Evolutionary conservation across 2,888 invertebrate species (phyloP).

Genomic region (Lycia hirtaria): DNA sequence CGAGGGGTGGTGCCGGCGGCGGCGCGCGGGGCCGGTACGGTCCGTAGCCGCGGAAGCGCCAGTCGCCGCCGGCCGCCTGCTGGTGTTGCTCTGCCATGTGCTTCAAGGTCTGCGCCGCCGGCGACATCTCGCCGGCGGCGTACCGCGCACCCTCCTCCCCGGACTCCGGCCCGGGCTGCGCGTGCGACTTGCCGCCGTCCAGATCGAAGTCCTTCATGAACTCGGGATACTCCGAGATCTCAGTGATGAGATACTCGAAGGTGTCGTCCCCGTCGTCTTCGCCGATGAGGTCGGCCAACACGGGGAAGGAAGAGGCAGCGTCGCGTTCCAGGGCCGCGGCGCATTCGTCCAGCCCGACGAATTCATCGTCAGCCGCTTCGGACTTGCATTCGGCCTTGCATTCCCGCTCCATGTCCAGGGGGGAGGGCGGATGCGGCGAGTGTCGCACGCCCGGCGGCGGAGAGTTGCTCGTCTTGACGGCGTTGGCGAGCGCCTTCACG

Average conservation of each 20-base stretch:
- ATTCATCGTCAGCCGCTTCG: conserved; percentile 92
- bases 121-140: conserved; percentile 90
- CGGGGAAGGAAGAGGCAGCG: conserved; percentile 91
- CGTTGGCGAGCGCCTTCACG: conserved; percentile 88
- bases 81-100: conserved; percentile 99
- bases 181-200: conserved; percentile 72
- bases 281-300: conserved; percentile 92
- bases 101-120: conserved; percentile 97
- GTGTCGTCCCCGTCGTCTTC: conserved; percentile 93
- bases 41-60: conserved; percentile 85
- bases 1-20: conserved; percentile 64
- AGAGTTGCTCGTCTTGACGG: conserved; percentile 75
- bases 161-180: conserved; percentile 51
- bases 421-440: conserved; percentile 89
- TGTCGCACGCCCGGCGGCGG: conserved; percentile 65
- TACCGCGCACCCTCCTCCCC: conserved; percentile 81
- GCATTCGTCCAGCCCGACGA: conserved; percentile 93
- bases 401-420: conserved; percentile 93
- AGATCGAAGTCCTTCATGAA: conserved; percentile 93
- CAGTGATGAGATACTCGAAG: conserved; percentile 94
- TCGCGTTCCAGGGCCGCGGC: conserved; percentile 95
- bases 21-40: conserved; percentile 72
- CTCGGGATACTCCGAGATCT: conserved; percentile 93
- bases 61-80: conserved; percentile 88
- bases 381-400: conserved; percentile 92